These are phyloP conservation scores for Mesopsocus fuscifrons DNA, from an alignment of 2,888 invertebrate species.

Conservation along the genomic window DNA sequence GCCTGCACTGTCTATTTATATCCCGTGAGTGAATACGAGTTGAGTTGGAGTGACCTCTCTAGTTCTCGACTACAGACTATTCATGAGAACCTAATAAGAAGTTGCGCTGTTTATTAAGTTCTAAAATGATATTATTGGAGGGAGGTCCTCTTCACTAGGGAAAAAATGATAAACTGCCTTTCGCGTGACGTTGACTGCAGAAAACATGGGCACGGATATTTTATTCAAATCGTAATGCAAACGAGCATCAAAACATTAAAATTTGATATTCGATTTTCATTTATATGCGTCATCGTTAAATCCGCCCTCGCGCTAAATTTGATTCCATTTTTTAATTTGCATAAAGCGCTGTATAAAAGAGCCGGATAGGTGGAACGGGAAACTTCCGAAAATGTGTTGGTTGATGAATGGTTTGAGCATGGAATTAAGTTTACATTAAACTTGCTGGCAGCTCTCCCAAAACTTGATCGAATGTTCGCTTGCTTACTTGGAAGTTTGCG, in stretches of 20 bases:
- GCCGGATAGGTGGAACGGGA: not conserved
- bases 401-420: not conserved
- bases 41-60: too few relatives aligned
- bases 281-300: not conserved
- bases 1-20: too few relatives aligned
- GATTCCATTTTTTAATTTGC: not conserved
- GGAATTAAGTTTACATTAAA: not conserved
- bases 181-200: too few relatives aligned
- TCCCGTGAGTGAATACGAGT: too few relatives aligned
- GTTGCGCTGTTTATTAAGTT: too few relatives aligned
- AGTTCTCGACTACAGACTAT: too few relatives aligned
- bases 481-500: not conserved
- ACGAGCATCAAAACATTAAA: not conserved
- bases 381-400: not conserved
- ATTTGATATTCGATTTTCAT: not conserved
- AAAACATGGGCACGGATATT: too few relatives aligned
- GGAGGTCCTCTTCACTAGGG: too few relatives aligned
- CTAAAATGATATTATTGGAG: too few relatives aligned
- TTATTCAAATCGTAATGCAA: too few relatives aligned
- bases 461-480: not conserved
- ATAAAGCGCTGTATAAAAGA: not conserved
- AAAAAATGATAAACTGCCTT: too few relatives aligned
- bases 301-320: not conserved
- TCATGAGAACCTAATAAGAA: too few relatives aligned
- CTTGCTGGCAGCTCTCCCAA: not conserved